Evolutionary conservation across 2,797 vertebrate species (phyloP).

Genomic region (Chrosomus eos): DNA sequence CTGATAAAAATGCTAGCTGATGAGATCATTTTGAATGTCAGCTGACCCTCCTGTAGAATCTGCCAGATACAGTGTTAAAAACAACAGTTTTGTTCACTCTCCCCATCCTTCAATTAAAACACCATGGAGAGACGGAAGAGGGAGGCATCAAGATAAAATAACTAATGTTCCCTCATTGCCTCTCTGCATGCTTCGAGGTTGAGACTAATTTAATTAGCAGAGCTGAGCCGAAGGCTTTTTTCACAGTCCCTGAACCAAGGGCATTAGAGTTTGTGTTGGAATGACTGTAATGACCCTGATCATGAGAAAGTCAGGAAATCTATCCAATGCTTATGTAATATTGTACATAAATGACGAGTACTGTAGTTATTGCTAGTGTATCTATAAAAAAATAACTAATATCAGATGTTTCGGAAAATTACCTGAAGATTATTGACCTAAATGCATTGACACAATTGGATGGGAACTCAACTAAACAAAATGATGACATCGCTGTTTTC

Average conservation of each 20-base stretch:
- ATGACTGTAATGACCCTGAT: slow-evolving; percentile 42
- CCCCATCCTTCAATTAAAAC: slow-evolving; percentile 40
- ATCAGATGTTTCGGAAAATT: background rate
- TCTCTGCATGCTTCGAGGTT: slow-evolving; percentile 53
- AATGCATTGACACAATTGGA: background rate
- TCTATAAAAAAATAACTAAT: background rate
- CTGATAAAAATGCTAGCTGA: background rate
- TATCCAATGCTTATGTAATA: slow-evolving; percentile 13
- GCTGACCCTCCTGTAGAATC: slow-evolving; percentile 14
- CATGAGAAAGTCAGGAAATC: slow-evolving; percentile 50
- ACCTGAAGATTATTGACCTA: background rate
- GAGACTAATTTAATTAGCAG: slow-evolving; percentile 62
- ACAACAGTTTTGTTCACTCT: slow-evolving; percentile 39
- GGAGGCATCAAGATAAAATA: slow-evolving; percentile 54
- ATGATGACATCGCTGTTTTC: background rate
- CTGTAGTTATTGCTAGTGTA: background rate
- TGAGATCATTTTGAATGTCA: slow-evolving; percentile 31
- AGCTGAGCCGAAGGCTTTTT: slow-evolving; percentile 50
- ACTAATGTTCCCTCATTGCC: slow-evolving; percentile 57
- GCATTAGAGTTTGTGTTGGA: slow-evolving; percentile 43
- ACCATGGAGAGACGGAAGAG: slow-evolving; percentile 29
- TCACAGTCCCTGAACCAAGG: slow-evolving; percentile 39
- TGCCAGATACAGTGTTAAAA: slow-evolving; percentile 37
- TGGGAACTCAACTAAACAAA: background rate
- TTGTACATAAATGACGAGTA: background rate